phyloP scores from a whole-genome alignment of 2,113 vertebrate species.

The Anas platyrhynchos region DNA sequence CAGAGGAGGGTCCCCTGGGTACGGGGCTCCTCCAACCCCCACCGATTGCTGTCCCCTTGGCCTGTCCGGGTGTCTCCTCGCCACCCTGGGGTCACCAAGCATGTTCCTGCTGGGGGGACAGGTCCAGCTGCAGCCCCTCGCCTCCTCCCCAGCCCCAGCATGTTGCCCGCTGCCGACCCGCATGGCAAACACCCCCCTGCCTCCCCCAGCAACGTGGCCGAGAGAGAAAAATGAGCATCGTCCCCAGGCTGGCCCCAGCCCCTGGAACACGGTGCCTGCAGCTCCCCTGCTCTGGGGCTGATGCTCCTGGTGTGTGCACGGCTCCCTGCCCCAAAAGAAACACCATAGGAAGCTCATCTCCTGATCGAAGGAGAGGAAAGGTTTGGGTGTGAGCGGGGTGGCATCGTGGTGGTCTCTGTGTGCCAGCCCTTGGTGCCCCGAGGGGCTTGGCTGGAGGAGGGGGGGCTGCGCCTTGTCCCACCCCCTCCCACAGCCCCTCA shows the following conservation, averaged over 20 bases:
- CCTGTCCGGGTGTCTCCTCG: fast-evolving
- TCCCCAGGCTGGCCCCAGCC: not conserved
- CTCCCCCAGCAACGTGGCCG: not conserved
- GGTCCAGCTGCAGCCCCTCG: not conserved
- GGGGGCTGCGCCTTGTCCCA: not conserved
- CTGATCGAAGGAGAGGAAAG: not conserved
- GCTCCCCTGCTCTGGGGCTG: not conserved
- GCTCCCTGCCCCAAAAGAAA: not conserved
- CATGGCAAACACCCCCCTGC: slow-evolving; percentile 16
- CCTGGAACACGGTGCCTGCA: not conserved
- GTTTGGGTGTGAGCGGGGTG: not conserved
- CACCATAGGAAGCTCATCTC: not conserved
- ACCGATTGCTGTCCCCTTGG: not conserved
- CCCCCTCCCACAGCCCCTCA: not conserved
- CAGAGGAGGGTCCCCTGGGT: not conserved
- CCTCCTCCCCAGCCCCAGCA: not conserved
- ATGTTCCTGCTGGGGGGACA: fast-evolving
- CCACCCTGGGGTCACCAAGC: not conserved
- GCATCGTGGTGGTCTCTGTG: not conserved
- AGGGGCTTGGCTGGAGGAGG: not conserved
- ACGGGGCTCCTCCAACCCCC: fast-evolving
- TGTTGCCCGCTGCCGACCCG: fast-evolving
- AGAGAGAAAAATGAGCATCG: not conserved
- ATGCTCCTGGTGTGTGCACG: fast-evolving
- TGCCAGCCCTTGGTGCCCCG: not conserved